Evolutionary conservation across 2,113 vertebrate genomes (phyloP).

Genomic region (Sarotherodon lohbergeri): DNA sequence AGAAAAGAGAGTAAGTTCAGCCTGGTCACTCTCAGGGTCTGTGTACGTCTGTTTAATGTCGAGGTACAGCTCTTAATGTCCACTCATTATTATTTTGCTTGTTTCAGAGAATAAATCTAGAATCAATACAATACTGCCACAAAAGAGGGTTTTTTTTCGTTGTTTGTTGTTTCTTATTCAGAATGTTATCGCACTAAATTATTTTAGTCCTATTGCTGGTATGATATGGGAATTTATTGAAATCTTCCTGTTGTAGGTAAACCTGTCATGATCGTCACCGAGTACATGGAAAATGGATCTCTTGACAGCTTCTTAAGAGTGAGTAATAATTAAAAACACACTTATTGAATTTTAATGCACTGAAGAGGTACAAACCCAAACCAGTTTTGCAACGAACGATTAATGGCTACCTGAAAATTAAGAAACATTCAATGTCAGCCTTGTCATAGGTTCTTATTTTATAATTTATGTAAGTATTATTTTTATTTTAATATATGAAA

Average conservation of each 20-base stretch:
- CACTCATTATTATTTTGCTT: background rate
- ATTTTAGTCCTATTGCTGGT: background rate
- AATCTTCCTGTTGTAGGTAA: conserved; percentile 47
- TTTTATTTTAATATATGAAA: background rate
- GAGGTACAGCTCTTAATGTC: background rate
- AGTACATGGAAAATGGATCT: conserved; percentile 73
- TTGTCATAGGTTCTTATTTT: background rate
- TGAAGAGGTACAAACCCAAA: background rate
- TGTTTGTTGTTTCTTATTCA: background rate
- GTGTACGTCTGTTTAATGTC: conserved; percentile 26
- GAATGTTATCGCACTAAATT: background rate
- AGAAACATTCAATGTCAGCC: background rate
- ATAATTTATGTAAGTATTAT: background rate
- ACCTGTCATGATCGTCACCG: conserved; percentile 72
- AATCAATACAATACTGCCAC: background rate
- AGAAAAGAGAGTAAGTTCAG: background rate
- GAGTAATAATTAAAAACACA: conserved; percentile 13
- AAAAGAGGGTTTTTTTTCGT: background rate
- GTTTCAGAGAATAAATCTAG: conserved; percentile 9
- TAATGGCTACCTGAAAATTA: background rate
- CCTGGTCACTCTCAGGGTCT: background rate
- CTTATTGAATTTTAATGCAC: background rate
- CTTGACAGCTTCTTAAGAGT: conserved; percentile 71
- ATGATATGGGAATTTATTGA: background rate
- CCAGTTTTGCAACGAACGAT: background rate